Evolutionary conservation across 2,888 invertebrate species (phyloP).

Genomic region (Panopea generosa): DNA sequence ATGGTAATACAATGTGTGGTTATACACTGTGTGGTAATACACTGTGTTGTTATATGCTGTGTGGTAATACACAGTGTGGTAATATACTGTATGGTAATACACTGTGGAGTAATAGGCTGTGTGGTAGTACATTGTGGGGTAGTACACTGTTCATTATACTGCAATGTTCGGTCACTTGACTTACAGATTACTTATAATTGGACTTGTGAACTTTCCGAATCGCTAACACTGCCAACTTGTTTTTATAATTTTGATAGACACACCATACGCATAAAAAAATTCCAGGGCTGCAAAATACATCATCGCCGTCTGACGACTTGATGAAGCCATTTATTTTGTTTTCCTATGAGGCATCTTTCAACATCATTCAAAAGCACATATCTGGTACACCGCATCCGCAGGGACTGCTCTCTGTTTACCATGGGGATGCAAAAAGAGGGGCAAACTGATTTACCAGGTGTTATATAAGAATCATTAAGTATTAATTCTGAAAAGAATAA

Average conservation of each 20-base stretch:
- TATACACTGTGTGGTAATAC: too few species aligned
- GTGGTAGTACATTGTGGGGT: too few species aligned
- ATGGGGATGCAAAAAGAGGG: constrained; percentile 20
- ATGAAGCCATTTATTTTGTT: constrained; percentile 60
- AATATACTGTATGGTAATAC: too few species aligned
- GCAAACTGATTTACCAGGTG: constrained; percentile 43
- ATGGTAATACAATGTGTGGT: too few species aligned
- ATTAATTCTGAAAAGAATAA: constrained; percentile 8
- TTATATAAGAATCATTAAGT: constrained; percentile 44
- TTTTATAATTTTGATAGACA: constrained; percentile 55
- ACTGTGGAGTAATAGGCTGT: too few species aligned
- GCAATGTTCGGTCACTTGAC: too few species aligned
- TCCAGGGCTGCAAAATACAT: constrained; percentile 50
- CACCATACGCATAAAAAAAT: constrained; percentile 46
- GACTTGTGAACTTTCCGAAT: constrained; percentile 12
- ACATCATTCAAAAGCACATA: constrained; percentile 53
- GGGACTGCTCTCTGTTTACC: constrained; percentile 25
- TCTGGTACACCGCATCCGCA: constrained; percentile 40
- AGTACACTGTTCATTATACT: too few species aligned
- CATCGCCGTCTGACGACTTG: constrained; percentile 32
- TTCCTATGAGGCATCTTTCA: constrained; percentile 56
- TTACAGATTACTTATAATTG: too few species aligned
- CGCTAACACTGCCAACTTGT: constrained; percentile 28
- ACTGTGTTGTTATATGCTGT: too few species aligned
- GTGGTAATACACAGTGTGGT: too few species aligned